phyloP scores from a whole-genome alignment of 2,113 vertebrate species.

The Chaetops frenatus region DNA sequence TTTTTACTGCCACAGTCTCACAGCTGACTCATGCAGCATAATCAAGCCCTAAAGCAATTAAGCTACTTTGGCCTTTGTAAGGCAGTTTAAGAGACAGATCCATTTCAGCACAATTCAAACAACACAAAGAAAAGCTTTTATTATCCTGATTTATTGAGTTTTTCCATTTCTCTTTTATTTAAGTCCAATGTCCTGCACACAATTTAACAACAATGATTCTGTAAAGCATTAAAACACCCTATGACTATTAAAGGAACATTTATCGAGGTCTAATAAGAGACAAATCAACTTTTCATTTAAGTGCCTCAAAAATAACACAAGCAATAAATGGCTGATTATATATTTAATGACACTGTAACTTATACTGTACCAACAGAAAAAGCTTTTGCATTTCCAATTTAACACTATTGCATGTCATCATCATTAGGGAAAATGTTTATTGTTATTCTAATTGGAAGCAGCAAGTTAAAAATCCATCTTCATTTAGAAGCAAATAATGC shows the following conservation, averaged over 20 bases:
- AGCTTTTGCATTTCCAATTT: neutral
- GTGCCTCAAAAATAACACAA: slow-evolving; percentile 35
- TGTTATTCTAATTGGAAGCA: slow-evolving; percentile 54
- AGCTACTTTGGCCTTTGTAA: slow-evolving; percentile 6
- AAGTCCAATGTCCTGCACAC: slow-evolving; percentile 38
- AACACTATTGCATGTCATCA: neutral
- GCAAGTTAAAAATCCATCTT: slow-evolving; percentile 41
- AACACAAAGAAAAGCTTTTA: slow-evolving; percentile 34
- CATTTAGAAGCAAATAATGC: slow-evolving; percentile 32
- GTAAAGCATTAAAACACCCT: slow-evolving; percentile 47
- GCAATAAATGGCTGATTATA: slow-evolving; percentile 31
- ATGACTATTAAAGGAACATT: slow-evolving; percentile 51
- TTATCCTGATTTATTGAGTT: slow-evolving; percentile 46
- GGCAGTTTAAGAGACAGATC: neutral
- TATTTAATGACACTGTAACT: slow-evolving; percentile 48
- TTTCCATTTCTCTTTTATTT: slow-evolving; percentile 53
- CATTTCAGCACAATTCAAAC: slow-evolving; percentile 18
- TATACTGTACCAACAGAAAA: neutral
- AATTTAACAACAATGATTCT: slow-evolving; percentile 45
- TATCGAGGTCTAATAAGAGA: slow-evolving; percentile 50
- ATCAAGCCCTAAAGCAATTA: slow-evolving; percentile 9
- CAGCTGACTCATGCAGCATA: neutral
- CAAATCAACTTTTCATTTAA: slow-evolving; percentile 57
- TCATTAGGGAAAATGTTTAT: slow-evolving; percentile 45
- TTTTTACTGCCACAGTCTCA: neutral